Evolutionary conservation across 2,797 vertebrate species (phyloP).

Genomic region (Gobio occitaniae): DNA sequence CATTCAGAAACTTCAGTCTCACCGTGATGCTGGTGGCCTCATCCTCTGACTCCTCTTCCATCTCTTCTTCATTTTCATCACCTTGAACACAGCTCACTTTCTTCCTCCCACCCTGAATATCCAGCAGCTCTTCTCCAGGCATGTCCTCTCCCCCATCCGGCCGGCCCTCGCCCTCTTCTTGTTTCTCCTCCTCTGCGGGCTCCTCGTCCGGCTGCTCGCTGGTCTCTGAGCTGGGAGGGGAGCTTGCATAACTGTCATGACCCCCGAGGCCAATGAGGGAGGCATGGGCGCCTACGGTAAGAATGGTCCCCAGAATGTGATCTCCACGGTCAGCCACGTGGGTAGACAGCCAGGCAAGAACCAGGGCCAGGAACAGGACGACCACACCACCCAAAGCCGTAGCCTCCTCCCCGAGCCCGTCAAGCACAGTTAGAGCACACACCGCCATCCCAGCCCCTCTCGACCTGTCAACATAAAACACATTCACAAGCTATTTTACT

Average conservation of each 20-base stretch:
- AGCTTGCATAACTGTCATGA: slow-evolving; percentile 80
- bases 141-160: slow-evolving; percentile 71
- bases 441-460: slow-evolving; percentile 84
- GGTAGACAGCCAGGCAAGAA: slow-evolving; percentile 93
- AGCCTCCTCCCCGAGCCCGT: slow-evolving; percentile 88
- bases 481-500: not conserved
- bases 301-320: slow-evolving; percentile 89
- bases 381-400: slow-evolving; percentile 83
- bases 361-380: slow-evolving; percentile 85
- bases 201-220: slow-evolving; percentile 86
- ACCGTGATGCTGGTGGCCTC: slow-evolving; percentile 80
- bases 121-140: slow-evolving; percentile 81
- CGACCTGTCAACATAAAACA: slow-evolving; percentile 1
- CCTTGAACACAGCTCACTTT: slow-evolving; percentile 65
- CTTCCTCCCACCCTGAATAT: slow-evolving; percentile 82
- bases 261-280: slow-evolving; percentile 88
- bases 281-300: slow-evolving; percentile 84
- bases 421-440: slow-evolving; percentile 86
- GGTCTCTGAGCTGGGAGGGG: slow-evolving; percentile 72
- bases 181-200: slow-evolving; percentile 80
- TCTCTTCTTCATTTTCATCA: slow-evolving; percentile 60
- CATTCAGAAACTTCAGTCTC: slow-evolving; percentile 94
- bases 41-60: slow-evolving; percentile 59
- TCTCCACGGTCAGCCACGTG: slow-evolving; percentile 89
- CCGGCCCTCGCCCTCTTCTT: slow-evolving; percentile 63